Evolutionary conservation across 1,140 invertebrate species (phyloP).

Genomic region (Asobara japonica): DNA sequence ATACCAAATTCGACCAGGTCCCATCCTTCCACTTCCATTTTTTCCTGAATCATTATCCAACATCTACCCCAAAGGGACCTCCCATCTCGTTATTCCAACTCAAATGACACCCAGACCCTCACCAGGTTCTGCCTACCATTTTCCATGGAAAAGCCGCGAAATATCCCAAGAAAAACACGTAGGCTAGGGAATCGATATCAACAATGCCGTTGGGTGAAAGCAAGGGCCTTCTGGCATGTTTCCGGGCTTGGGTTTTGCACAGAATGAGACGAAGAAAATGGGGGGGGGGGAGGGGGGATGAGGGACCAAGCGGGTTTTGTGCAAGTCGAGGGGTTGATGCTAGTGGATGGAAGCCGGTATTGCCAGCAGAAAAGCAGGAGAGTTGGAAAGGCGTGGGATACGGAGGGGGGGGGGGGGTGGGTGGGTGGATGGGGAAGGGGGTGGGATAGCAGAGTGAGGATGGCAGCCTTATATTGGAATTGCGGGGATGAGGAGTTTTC

Average conservation of each 20-base stretch:
- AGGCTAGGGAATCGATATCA: constrained; percentile 58
- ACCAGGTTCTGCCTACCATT: not conserved
- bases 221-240: constrained; percentile 46
- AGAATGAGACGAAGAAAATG: not conserved
- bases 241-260: not conserved
- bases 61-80: no score
- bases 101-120: not conserved
- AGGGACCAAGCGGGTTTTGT: constrained; percentile 37
- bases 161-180: constrained; percentile 58
- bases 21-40: no score
- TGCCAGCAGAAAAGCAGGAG: constrained; percentile 19
- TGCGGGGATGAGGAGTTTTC: constrained; percentile 56
- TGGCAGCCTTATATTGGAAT: constrained; percentile 61
- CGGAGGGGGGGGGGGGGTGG: constrained; percentile 34
- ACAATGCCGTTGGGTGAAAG: constrained; percentile 56
- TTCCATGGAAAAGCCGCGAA: constrained; percentile 41
- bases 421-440: constrained; percentile 37
- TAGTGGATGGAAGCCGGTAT: constrained; percentile 36
- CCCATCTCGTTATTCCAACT: constrained; percentile 29
- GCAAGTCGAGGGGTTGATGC: constrained; percentile 32
- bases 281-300: constrained; percentile 25
- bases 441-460: constrained; percentile 31
- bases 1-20: no score
- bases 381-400: constrained; percentile 29
- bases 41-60: no score